Conservation (phyloP, 2,888 invertebrate genomes). For the Drosophila infuscata region DNA sequence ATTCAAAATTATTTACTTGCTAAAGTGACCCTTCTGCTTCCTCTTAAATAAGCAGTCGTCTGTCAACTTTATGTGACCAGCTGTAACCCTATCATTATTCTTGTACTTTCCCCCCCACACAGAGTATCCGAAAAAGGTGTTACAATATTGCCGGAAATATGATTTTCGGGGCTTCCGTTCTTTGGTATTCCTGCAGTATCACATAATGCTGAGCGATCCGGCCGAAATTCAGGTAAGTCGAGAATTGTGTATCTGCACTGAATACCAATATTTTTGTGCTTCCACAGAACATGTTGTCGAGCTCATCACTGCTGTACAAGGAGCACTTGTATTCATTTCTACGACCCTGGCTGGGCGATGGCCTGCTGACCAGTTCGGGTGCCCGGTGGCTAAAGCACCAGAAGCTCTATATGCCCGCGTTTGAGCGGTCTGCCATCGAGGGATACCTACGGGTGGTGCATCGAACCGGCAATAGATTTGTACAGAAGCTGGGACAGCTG, state of each 20-base stretch:
- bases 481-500: conserved; percentile 74
- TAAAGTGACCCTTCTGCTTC: neutral
- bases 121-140: conserved; percentile 81
- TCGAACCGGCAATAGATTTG: conserved; percentile 85
- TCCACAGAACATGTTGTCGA: conserved; percentile 80
- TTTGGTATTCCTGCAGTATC: conserved; percentile 72
- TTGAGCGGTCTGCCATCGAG: conserved; percentile 79
- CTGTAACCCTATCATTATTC: neutral
- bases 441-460: conserved; percentile 84
- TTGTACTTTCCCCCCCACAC: neutral
- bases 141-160: conserved; percentile 80
- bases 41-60: no score
- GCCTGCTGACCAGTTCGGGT: conserved; percentile 85
- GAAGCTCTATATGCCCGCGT: conserved; percentile 86
- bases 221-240: conserved; percentile 80
- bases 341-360: conserved; percentile 85
- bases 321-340: conserved; percentile 84
- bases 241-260: neutral
- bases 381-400: conserved; percentile 86
- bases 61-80: no score
- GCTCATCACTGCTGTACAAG: conserved; percentile 85
- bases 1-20: neutral
- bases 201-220: conserved; percentile 79
- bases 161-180: conserved; percentile 78
- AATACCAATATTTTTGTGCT: neutral